phyloP scores from a whole-genome alignment of 2,888 invertebrate species.

The Deilephila porcellus region DNA sequence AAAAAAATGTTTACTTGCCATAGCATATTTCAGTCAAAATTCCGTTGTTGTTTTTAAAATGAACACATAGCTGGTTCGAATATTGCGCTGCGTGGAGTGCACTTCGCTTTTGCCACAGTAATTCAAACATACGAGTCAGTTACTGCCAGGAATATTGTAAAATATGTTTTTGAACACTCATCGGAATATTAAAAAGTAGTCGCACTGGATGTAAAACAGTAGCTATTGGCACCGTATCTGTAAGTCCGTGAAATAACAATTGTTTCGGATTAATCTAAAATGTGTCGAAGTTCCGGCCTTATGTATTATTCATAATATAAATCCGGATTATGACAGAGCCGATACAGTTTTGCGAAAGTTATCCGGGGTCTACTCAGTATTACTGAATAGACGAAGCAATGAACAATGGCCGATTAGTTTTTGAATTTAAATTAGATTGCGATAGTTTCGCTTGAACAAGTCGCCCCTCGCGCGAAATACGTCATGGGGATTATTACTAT shows the following conservation, averaged over 20 bases:
- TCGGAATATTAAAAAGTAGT: slow-evolving; percentile 24
- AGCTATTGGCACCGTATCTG: neutral
- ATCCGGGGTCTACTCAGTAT: slow-evolving; percentile 34
- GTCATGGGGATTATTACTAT: neutral
- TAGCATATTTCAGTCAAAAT: slow-evolving; percentile 18
- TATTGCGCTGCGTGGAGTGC: slow-evolving; percentile 41
- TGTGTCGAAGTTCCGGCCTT: slow-evolving; percentile 48
- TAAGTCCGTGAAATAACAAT: slow-evolving; percentile 33
- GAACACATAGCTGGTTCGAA: slow-evolving; percentile 13
- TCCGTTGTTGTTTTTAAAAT: slow-evolving; percentile 15
- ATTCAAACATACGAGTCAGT: slow-evolving; percentile 53
- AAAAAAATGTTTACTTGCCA: slow-evolving; percentile 26
- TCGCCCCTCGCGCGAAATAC: neutral
- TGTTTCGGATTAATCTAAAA: slow-evolving; percentile 52
- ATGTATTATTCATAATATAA: slow-evolving; percentile 56
- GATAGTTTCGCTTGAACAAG: slow-evolving; percentile 19
- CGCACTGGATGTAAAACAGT: slow-evolving; percentile 34
- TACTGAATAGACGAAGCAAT: slow-evolving; percentile 24
- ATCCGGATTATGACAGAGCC: slow-evolving; percentile 48
- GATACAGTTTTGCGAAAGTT: slow-evolving; percentile 45
- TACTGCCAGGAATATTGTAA: slow-evolving; percentile 39
- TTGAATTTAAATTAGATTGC: slow-evolving; percentile 22
- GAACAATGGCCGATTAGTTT: slow-evolving; percentile 24
- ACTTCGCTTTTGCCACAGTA: slow-evolving; percentile 47
- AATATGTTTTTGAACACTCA: slow-evolving; percentile 45